Percentiles rank a stretch among this genome's conserved stretches.
Conservation (phyloP, 2,888 invertebrate species). For the Gymnocheta viridis region DNA sequence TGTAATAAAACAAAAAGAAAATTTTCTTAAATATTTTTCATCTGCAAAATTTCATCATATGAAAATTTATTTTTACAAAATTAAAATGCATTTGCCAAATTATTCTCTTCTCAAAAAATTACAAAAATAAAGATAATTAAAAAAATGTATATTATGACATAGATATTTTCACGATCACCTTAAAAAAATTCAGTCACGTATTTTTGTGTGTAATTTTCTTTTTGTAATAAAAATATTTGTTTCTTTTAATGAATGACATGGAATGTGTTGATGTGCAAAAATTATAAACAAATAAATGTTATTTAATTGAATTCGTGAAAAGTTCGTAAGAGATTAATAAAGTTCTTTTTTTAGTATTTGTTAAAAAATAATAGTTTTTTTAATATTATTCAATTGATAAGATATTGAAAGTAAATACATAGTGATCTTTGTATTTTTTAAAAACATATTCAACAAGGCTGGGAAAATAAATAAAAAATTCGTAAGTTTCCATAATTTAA, state of each 20-base stretch:
- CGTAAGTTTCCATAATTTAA: neutral
- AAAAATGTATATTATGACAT: conserved; percentile 23
- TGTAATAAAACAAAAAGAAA: conserved; percentile 5
- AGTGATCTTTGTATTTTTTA: neutral
- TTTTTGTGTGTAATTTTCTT: conserved; percentile 11
- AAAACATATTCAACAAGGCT: neutral
- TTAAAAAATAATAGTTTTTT: conserved; percentile 1
- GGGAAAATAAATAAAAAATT: neutral
- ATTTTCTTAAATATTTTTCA: neutral
- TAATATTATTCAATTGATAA: conserved; percentile 8
- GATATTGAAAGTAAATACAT: neutral
- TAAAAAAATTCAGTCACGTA: conserved; percentile 38
- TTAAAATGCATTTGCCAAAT: conserved; percentile 5
- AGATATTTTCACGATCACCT: conserved; percentile 43
- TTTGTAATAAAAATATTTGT: conserved; percentile 24
- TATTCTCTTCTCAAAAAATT: conserved; percentile 13
- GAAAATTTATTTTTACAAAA: neutral
- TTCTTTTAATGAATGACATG: neutral
- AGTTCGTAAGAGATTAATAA: neutral
- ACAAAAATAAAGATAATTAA: conserved; percentile 2
- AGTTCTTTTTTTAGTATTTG: neutral
- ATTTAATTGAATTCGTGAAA: neutral
- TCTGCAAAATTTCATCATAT: neutral
- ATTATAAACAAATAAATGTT: conserved; percentile 10
- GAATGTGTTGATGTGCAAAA: neutral